phyloP scores from a whole-genome alignment of 2,113 vertebrate genomes.

The Cynoglossus semilaevis region DNA sequence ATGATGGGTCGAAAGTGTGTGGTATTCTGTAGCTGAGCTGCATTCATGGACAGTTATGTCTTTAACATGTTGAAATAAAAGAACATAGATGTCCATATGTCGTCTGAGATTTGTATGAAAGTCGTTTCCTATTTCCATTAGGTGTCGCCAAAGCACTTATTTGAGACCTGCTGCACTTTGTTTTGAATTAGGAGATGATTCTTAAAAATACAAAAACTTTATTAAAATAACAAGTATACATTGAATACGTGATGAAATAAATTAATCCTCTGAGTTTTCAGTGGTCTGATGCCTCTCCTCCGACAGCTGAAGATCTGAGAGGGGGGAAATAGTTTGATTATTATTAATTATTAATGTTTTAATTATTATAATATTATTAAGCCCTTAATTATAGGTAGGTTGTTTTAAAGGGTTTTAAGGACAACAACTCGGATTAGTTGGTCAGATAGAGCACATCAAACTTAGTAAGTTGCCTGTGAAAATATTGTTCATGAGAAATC shows the following conservation, averaged over 20 bases:
- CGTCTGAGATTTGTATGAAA: constrained; percentile 2
- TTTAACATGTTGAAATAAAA: constrained; percentile 65
- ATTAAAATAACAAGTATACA: constrained; percentile 3
- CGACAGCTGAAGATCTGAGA: constrained; percentile 55
- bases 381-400: no score
- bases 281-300: not conserved
- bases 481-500: no score
- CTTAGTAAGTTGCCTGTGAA: no score
- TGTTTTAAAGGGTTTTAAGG: no score
- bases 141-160: not conserved
- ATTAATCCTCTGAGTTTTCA: constrained; percentile 19
- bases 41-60: constrained; percentile 59
- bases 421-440: no score
- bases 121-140: no score
- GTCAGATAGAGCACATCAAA: no score
- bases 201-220: constrained; percentile 29
- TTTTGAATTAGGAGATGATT: no score
- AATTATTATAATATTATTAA: no score
- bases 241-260: not conserved
- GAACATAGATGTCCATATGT: constrained; percentile 46
- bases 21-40: constrained; percentile 58
- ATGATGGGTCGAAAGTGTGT: constrained; percentile 48
- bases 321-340: not conserved
- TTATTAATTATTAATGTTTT: no score
- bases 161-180: no score